Percentiles rank a stretch among this genome's conserved stretches.
phyloP scores from a whole-genome alignment of 2,797 vertebrate genomes.

The Rhodeus uyekii region DNA sequence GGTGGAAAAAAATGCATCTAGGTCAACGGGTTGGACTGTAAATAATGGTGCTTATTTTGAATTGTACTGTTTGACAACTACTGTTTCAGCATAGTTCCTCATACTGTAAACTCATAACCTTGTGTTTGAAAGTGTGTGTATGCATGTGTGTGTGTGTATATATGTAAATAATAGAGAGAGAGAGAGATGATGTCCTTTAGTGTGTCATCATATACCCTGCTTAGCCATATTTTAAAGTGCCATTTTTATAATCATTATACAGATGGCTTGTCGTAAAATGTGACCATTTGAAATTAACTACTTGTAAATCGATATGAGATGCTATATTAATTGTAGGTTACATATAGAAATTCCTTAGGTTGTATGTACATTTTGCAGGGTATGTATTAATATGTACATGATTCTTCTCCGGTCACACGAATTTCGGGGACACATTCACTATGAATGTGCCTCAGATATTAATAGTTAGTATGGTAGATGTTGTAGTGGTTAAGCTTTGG shows the following conservation, averaged over 20 bases:
- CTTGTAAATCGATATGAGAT: background rate
- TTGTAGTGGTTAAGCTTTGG: background rate
- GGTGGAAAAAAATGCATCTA: background rate
- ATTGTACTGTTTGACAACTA: background rate
- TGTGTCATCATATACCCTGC: background rate
- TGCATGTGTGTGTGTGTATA: background rate
- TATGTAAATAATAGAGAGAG: too few species aligned
- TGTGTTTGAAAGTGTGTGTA: background rate
- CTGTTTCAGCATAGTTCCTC: background rate
- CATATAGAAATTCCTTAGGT: background rate
- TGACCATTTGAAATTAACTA: background rate
- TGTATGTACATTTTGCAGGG: background rate
- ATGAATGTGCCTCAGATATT: too few species aligned
- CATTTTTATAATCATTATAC: background rate
- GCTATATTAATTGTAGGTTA: background rate
- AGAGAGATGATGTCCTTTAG: background rate
- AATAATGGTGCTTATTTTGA: constrained; percentile 13
- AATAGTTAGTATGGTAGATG: background rate
- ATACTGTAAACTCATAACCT: background rate
- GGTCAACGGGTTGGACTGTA: background rate
- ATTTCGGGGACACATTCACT: too few species aligned
- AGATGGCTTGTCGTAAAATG: background rate
- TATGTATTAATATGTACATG: too few species aligned
- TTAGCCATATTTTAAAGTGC: background rate
- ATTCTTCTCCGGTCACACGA: too few species aligned